Conservation (phyloP, 2,113 vertebrate genomes). For the Podocnemis expansa region DNA sequence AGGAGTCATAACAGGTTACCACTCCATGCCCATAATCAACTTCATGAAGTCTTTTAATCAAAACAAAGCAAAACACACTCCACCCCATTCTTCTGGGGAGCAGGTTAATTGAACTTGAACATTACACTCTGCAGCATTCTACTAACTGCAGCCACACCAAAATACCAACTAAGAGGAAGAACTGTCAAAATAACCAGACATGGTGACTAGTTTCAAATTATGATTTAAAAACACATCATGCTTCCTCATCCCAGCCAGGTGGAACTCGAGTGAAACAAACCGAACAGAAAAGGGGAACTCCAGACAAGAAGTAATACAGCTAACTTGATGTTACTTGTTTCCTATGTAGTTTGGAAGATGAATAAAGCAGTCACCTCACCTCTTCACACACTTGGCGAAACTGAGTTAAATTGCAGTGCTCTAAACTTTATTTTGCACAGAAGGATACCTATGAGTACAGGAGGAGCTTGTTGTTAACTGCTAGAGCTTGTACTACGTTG, state of each 20-base stretch:
- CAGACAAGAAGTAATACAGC: not conserved
- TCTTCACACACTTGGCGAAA: not conserved
- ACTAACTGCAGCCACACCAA: not conserved
- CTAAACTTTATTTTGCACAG: not conserved
- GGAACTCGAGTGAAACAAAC: not conserved
- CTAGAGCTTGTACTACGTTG: not conserved
- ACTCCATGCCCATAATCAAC: not conserved
- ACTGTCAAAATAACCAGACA: not conserved
- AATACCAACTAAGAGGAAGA: not conserved
- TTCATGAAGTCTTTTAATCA: not conserved
- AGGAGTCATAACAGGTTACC: not conserved
- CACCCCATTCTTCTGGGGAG: not conserved
- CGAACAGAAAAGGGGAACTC: not conserved
- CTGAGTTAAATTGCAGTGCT: not conserved
- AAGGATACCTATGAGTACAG: not conserved
- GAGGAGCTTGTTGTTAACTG: not conserved
- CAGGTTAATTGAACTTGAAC: not conserved
- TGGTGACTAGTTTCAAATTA: slow-evolving; percentile 33
- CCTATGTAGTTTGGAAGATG: not conserved
- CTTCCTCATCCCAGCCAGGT: not conserved
- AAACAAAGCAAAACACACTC: not conserved
- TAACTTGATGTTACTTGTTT: not conserved
- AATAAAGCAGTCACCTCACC: slow-evolving; percentile 9
- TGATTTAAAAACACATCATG: slow-evolving; percentile 25
- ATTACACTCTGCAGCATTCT: not conserved